phyloP scores from a whole-genome alignment of 2,113 vertebrate genomes.

The Furnarius figulus region DNA sequence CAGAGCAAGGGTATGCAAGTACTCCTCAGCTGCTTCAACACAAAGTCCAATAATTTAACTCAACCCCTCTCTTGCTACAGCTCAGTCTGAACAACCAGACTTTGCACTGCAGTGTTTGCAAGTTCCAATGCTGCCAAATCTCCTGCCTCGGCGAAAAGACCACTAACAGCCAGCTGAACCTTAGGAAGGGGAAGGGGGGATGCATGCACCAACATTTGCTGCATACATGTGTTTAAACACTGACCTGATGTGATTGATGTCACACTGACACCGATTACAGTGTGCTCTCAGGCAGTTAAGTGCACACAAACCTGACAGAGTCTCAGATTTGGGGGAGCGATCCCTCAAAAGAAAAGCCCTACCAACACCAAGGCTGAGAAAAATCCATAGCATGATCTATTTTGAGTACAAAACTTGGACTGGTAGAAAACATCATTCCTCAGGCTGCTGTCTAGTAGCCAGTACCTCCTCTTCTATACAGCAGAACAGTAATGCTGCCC shows the following conservation, averaged over 20 bases:
- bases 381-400: not conserved
- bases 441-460: not conserved
- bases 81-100: not conserved
- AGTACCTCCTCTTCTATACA: not conserved
- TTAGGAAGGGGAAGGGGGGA: not conserved
- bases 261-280: not conserved
- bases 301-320: accelerated
- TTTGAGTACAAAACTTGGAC: not conserved
- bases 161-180: not conserved
- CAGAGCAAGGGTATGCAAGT: not conserved
- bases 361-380: not conserved
- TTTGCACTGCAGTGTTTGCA: not conserved
- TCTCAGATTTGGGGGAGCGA: not conserved
- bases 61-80: not conserved
- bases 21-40: not conserved
- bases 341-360: not conserved
- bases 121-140: not conserved
- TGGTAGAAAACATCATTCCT: not conserved
- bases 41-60: conserved; percentile 3
- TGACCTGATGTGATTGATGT: not conserved
- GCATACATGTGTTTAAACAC: not conserved
- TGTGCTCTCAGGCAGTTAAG: not conserved
- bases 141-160: not conserved
- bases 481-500: not conserved
- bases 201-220: not conserved